Evolutionary conservation across 2,797 vertebrate species (phyloP).

Genomic region (Chaunax sp.): DNA sequence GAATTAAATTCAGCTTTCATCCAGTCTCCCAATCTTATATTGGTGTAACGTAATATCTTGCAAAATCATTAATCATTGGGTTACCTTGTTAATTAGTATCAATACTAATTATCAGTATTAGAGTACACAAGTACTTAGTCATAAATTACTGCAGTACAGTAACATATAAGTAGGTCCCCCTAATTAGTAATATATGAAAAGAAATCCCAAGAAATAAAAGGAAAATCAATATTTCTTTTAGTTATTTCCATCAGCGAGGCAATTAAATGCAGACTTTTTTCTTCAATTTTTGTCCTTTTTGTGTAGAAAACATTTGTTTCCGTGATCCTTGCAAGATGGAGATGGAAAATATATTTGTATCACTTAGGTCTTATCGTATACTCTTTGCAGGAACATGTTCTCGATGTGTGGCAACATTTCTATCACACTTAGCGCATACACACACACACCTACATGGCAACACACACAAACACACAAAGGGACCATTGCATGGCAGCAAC

Average conservation of each 20-base stretch:
- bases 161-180: background rate
- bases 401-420: constrained; percentile 56
- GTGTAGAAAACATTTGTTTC: background rate
- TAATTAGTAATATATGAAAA: background rate
- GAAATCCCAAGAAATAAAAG: background rate
- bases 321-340: too few relatives aligned
- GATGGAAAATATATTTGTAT: constrained; percentile 7
- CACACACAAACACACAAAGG: constrained; percentile 12
- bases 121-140: background rate
- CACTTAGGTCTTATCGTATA: constrained; percentile 29
- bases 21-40: background rate
- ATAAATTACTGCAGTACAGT: too few relatives aligned
- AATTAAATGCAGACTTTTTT: background rate
- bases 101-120: background rate
- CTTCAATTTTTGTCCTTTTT: background rate
- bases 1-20: constrained; percentile 34
- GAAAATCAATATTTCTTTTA: background rate
- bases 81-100: background rate
- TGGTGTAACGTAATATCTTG: background rate
- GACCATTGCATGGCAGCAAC: constrained; percentile 60
- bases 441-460: constrained; percentile 5
- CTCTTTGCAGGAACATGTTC: constrained; percentile 46
- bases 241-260: background rate
- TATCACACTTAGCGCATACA: constrained; percentile 34
- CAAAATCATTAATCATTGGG: background rate